Evolutionary conservation across 2,113 vertebrate species (phyloP), one percentile per base, ranked within the genome.

Genomic region (Pao palembangensis): DNA sequence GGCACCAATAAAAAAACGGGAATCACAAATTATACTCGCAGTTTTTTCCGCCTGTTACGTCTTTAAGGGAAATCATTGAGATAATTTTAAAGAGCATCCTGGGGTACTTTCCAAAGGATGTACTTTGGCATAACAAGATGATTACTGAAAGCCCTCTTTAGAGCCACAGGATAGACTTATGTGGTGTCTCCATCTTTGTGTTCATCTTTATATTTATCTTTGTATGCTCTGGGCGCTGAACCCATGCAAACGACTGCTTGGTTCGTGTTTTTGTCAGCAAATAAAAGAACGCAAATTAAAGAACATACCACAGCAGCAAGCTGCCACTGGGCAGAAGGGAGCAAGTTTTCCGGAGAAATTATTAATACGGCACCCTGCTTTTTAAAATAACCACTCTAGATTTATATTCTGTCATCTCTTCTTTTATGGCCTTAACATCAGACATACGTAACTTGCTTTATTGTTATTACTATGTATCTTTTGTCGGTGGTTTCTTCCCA

Each of bases 251-350:
- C 0, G 10, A 6, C 13, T 57, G 52, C 46, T 34, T 48, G 23
- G 46, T 19, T 49, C 18, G 3, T 56, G 43, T 73, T 73, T 66
- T 62, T 69, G 65, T 69, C 58, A 70, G 73, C 78, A 70, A 44
- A 68, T 62, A 61, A 61, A 70, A 67, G 34, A 42, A 57, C 42
- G n/a, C 42, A 57, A n/a, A n/a, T n/a, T n/a, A n/a, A n/a, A n/a
- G n/a, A n/a, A 49, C 66, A 38, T 61, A 19, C 43, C 19, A 55
- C 44, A 42, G 18, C 23, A 28, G 23, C 51, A 67, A 63, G 17
- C 17, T 53, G 69, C 57, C 57, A 49, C 23, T 23, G 25, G 60
- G 53, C 21, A 41, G 38, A 58, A 41, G 5, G 8, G 23, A 16
- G 25, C 38, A 53, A 31, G 16, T 54, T 13, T 42, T 71, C 10